Conservation (phyloP, 2,797 vertebrate species). For the Gouania willdenowi region DNA sequence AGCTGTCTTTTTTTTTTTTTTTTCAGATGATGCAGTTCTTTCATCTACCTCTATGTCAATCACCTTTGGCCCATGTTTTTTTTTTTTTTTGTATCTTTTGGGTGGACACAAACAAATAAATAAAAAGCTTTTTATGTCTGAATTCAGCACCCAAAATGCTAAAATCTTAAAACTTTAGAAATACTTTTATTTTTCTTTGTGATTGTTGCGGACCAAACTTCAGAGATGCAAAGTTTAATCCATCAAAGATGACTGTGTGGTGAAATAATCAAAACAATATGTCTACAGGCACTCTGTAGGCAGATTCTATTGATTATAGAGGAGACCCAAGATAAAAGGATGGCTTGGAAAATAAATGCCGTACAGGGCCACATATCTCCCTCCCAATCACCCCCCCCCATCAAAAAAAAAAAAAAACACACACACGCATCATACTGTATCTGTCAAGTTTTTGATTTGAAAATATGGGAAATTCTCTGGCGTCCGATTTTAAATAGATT, state of each 20-base stretch:
- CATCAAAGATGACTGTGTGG: constrained; percentile 34
- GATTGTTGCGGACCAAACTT: constrained; percentile 21
- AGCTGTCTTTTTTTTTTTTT: constrained; percentile 19
- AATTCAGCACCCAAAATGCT: constrained; percentile 23
- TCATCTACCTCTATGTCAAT: constrained; percentile 50
- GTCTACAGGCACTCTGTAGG: constrained; percentile 26
- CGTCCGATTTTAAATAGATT: no score
- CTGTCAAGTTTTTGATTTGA: no score
- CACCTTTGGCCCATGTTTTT: constrained; percentile 30
- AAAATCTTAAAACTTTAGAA: constrained; percentile 23
- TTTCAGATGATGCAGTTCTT: constrained; percentile 23
- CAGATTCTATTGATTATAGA: constrained; percentile 37
- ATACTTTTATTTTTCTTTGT: constrained; percentile 18
- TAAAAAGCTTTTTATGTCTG: constrained; percentile 36
- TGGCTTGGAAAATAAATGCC: constrained; percentile 53
- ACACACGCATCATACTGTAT: no score
- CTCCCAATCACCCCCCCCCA: constrained; percentile 34
- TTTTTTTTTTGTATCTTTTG: constrained; percentile 14
- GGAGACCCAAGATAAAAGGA: constrained; percentile 49
- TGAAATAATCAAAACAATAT: constrained; percentile 51
- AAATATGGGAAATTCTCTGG: no score
- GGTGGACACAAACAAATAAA: constrained; percentile 4
- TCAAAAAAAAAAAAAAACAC: constrained; percentile 6
- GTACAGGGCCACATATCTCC: constrained; percentile 40
- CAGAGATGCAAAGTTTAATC: constrained; percentile 40